A percentile compares a stretch with the other conserved stretches of the same genome.
Conservation (phyloP, 2,888 invertebrate species). For the Agrypnus murinus region DNA sequence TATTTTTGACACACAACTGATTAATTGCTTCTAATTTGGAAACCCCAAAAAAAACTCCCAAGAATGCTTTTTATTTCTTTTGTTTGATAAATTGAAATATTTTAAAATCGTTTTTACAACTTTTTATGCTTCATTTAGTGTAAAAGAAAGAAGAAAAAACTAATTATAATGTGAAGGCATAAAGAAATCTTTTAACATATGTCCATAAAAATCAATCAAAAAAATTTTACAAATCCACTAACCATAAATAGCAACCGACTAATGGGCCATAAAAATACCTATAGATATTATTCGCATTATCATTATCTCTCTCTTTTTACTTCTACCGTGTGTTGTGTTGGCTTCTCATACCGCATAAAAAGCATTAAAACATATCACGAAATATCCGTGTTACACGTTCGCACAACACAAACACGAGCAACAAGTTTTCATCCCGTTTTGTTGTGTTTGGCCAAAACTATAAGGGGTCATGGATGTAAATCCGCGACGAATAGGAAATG, state of each 20-base stretch:
- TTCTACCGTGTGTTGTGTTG: background rate
- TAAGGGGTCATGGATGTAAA: constrained; percentile 32
- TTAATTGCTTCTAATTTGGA: too few species aligned
- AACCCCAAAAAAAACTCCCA: too few species aligned
- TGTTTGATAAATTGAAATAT: too few species aligned
- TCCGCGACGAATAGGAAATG: constrained; percentile 36
- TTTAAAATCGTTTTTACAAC: too few species aligned
- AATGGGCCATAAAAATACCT: constrained; percentile 25
- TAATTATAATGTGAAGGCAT: too few species aligned
- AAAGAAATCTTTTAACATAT: too few species aligned
- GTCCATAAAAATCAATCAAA: constrained; percentile 5
- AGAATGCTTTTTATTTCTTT: too few species aligned
- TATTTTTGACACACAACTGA: too few species aligned
- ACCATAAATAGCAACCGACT: constrained; percentile 13
- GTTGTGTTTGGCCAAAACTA: background rate
- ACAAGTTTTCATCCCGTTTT: constrained; percentile 30
- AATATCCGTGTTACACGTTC: background rate
- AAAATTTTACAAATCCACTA: constrained; percentile 12
- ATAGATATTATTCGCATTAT: background rate
- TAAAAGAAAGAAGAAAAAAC: too few species aligned
- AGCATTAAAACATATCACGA: background rate
- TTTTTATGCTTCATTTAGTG: too few species aligned
- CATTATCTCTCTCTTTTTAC: background rate
- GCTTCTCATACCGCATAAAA: constrained; percentile 7
- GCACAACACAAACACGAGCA: constrained; percentile 19